Conservation (phyloP, 2,113 vertebrate species). For the Phrynocephalus versicolor region DNA sequence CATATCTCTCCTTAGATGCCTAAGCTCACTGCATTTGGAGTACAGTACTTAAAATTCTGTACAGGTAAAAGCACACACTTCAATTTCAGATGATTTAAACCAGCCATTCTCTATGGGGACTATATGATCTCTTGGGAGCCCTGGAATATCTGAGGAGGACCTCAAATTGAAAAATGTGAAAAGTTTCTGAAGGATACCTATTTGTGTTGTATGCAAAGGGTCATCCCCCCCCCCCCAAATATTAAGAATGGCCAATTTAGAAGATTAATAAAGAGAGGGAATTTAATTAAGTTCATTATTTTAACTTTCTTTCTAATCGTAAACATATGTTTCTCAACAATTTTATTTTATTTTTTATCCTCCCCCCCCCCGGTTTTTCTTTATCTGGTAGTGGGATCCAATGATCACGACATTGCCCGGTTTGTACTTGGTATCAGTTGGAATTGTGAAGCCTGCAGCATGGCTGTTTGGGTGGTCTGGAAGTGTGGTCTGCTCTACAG, state of each 20-base stretch:
- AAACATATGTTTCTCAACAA: too few species aligned
- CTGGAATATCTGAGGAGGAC: too few species aligned
- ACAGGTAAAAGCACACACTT: background rate
- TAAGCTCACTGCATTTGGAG: background rate
- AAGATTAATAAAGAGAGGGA: background rate
- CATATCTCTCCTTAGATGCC: background rate
- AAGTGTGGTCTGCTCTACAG: constrained; percentile 84
- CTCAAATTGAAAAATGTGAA: too few species aligned
- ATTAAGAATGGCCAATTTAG: background rate
- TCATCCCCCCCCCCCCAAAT: too few species aligned
- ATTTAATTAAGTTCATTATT: background rate
- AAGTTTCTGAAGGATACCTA: too few species aligned
- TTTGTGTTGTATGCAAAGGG: too few species aligned
- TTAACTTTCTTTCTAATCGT: background rate
- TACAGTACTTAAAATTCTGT: background rate
- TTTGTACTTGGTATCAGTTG: constrained; percentile 89
- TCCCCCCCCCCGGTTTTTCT: background rate
- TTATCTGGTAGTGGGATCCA: constrained; percentile 89
- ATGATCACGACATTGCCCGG: constrained; percentile 97
- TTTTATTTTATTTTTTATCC: background rate
- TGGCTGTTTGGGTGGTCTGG: constrained; percentile 88
- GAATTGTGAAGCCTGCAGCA: constrained; percentile 84
- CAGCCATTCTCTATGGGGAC: too few species aligned
- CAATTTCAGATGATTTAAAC: too few species aligned
- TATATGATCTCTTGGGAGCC: too few species aligned